A percentile compares a stretch with the other conserved stretches of the same genome.
phyloP scores from a whole-genome alignment of 2,113 vertebrate genomes.

The Rhinoderma darwinii region DNA sequence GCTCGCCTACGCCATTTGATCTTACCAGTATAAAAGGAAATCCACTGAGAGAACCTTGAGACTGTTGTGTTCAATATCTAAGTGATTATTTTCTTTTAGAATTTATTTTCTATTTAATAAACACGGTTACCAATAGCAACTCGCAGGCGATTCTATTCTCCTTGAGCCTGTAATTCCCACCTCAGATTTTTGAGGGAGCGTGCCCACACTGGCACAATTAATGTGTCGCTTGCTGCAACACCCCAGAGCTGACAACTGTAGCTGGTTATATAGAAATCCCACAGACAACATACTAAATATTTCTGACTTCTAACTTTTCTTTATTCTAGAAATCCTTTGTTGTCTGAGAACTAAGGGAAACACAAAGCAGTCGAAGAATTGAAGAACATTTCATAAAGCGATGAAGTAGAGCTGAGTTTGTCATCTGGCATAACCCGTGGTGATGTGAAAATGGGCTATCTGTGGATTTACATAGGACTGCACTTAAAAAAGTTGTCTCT shows the following conservation, averaged over 20 bases:
- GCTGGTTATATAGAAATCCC: background rate
- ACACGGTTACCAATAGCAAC: constrained; percentile 43
- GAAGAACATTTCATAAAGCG: background rate
- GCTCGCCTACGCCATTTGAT: background rate
- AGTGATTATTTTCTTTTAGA: constrained; percentile 46
- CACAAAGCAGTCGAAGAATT: background rate
- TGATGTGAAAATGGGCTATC: background rate
- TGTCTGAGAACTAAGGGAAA: no score
- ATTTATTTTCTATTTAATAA: constrained; percentile 27
- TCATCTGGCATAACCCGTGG: background rate
- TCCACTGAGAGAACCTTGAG: background rate
- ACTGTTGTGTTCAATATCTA: background rate
- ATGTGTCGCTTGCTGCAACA: background rate
- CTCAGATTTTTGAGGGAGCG: constrained; percentile 7
- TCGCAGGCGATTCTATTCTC: background rate
- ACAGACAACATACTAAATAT: background rate
- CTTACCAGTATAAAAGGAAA: background rate
- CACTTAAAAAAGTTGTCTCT: no score
- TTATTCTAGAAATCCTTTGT: no score
- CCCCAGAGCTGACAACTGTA: background rate
- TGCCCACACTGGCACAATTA: background rate
- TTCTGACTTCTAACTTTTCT: no score
- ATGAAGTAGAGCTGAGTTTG: background rate
- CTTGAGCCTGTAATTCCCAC: constrained; percentile 18
- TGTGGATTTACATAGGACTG: background rate